Conservation (phyloP, 2,888 invertebrate species). For the Hypercompe scribonia region DNA sequence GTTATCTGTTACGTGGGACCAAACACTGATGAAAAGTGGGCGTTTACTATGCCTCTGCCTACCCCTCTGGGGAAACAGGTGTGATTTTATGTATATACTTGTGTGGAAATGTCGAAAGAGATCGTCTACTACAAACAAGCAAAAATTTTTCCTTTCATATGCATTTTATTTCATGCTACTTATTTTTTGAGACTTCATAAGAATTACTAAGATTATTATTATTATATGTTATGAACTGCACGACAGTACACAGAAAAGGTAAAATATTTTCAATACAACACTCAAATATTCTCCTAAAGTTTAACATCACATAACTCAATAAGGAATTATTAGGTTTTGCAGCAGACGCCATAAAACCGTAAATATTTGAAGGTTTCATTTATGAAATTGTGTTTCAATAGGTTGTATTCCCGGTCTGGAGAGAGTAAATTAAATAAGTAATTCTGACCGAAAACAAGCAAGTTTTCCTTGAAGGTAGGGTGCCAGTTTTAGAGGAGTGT, state of each 20-base stretch:
- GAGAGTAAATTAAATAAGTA: slow-evolving; percentile 40
- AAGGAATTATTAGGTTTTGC: slow-evolving; percentile 29
- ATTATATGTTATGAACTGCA: background rate
- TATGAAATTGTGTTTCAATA: slow-evolving; percentile 38
- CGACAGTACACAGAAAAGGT: background rate
- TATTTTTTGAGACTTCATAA: too few species aligned
- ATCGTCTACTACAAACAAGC: too few species aligned
- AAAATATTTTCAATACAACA: slow-evolving; percentile 14
- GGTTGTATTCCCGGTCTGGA: slow-evolving; percentile 18
- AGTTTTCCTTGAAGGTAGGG: slow-evolving; percentile 23
- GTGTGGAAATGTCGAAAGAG: too few species aligned
- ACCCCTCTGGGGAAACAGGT: too few species aligned
- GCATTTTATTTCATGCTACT: too few species aligned
- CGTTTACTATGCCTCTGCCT: too few species aligned
- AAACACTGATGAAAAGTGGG: too few species aligned
- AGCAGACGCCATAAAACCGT: slow-evolving; percentile 19
- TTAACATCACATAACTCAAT: slow-evolving; percentile 30
- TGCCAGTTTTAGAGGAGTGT: background rate
- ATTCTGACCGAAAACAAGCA: slow-evolving; percentile 26
- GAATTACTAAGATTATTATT: too few species aligned
- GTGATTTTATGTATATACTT: too few species aligned
- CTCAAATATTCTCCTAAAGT: slow-evolving; percentile 23
- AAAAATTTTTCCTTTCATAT: too few species aligned
- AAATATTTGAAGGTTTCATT: slow-evolving; percentile 37
- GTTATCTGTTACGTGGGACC: too few species aligned